These are phyloP conservation scores for Tokudaia tokunoshimensis DNA, from an alignment of 2,797 vertebrate genomes.

Conservation along the genomic window DNA sequence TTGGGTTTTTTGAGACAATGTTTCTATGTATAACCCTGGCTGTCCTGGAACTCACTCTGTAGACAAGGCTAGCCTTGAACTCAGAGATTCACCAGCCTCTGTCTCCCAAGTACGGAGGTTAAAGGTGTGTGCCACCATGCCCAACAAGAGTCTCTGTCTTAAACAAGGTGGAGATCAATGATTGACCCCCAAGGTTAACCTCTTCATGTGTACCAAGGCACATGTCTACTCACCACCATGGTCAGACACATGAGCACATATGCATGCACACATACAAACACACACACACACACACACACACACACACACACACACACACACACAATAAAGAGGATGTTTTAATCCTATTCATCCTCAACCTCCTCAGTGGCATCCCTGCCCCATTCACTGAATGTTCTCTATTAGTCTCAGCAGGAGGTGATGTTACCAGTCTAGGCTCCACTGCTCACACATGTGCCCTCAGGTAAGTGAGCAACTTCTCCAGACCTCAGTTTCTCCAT, in stretches of 20 bases:
- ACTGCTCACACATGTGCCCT: not conserved
- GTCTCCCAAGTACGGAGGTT: not conserved
- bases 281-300: not conserved
- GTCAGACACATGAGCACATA: not conserved
- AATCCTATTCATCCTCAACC: slow-evolving; percentile 5
- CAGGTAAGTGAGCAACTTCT: not conserved
- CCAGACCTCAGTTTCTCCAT: slow-evolving; percentile 56
- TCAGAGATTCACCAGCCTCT: not conserved
- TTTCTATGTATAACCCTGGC: not conserved
- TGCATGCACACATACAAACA: not conserved
- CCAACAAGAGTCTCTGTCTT: not conserved
- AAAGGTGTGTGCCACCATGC: not conserved
- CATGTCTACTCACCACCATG: not conserved
- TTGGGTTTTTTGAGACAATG: not conserved
- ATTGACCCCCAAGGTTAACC: not conserved
- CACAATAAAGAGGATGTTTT: slow-evolving; percentile 4
- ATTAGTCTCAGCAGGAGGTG: not conserved
- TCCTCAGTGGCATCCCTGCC: not conserved
- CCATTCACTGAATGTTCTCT: not conserved
- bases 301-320: not conserved
- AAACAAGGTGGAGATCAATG: not conserved
- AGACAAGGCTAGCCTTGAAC: not conserved
- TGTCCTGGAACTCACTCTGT: not conserved
- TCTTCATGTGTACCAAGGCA: not conserved
- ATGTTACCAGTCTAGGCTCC: not conserved